A percentile compares a stretch with the other conserved stretches of the same genome.
These are phyloP conservation scores for Tolypeutes matacus DNA, from an alignment of 2,797 vertebrate species.

Conservation along the genomic window DNA sequence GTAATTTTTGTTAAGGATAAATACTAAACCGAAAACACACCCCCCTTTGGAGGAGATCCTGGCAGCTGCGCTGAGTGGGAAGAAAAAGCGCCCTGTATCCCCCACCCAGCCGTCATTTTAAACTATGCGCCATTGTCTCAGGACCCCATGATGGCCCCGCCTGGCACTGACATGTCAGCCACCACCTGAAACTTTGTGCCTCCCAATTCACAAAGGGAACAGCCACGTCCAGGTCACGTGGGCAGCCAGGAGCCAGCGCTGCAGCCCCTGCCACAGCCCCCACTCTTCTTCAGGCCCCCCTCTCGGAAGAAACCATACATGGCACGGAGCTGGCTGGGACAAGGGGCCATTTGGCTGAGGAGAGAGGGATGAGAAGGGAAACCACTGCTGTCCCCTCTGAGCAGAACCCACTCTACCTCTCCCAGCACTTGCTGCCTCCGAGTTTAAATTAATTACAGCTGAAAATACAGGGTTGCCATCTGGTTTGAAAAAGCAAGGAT, in stretches of 20 bases:
- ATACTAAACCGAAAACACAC: neutral
- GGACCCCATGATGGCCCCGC: neutral
- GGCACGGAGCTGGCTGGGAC: conserved; percentile 5
- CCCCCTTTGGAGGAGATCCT: neutral
- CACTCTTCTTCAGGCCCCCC: neutral
- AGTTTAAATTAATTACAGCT: conserved; percentile 87
- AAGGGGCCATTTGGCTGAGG: neutral
- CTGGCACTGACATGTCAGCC: conserved; percentile 3
- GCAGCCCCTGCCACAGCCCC: neutral
- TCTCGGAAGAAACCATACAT: neutral
- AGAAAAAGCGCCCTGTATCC: neutral
- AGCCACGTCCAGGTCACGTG: neutral
- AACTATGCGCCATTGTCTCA: neutral
- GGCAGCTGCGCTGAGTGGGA: neutral
- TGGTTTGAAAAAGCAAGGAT: conserved; percentile 86
- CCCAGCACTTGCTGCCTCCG: conserved; percentile 77
- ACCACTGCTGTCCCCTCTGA: conserved; percentile 43
- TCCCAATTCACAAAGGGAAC: neutral
- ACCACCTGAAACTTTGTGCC: conserved; percentile 49
- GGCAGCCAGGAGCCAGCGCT: fast-evolving
- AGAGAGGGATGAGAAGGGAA: neutral
- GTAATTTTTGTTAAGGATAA: conserved; percentile 53
- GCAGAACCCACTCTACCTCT: conserved; percentile 72
- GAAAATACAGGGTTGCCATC: conserved; percentile 86
- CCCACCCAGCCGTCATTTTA: neutral